Base-by-base conservation (phyloP, 2,113 vertebrate species). In the Podiceps cristatus region DNA sequence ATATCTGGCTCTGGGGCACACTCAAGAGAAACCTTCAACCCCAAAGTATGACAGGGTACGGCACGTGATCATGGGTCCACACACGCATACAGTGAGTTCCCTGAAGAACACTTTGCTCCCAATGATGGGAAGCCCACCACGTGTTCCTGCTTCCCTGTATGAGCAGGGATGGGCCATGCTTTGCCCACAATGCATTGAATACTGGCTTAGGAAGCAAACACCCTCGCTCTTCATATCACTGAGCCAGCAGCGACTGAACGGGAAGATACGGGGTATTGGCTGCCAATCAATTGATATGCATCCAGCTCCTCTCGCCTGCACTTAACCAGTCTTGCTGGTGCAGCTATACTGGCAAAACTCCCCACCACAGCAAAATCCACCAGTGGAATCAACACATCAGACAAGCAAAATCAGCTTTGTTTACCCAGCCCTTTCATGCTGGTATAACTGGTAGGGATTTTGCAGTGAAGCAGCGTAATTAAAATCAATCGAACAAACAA, bases 341-440 rank as follows among this genome's bases (percentile, higher is more conserved):
- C 84, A 91, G 62, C 89, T 68, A 1, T 47, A 19, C 66, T 82
- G 69, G 74, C 49, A 81, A 68, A 94, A 96, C 63, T 95, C 72
- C 75, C n/a, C 89, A 77, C 31, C 73, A 35, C 72, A 91, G 93
- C 96, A 84, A 74, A 92, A 96, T 28, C 68, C 55, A 84, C 31
- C 3, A 2, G 19, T 12, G 72, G 37, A 72, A 94, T 58, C 79
- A 53, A 52, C 82, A 67, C 28, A 66, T 11, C 75, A 90, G 75
- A 73, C 67, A 66, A 76, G 53, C 27, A 53, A 83, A 69, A 92
- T 83, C 83, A 75, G 86, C 86, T 88, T 71, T 8, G 8, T 81
- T 84, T 87, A 78, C 56, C 72, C 50, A 33, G 55, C 12, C 2
- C 60, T 78, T 91, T 91, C 23, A 47, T 35, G 79, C 86, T 81